These are phyloP conservation scores for Lasiurus cinereus DNA, from an alignment of 2,113 vertebrate genomes.

Conservation along the genomic window DNA sequence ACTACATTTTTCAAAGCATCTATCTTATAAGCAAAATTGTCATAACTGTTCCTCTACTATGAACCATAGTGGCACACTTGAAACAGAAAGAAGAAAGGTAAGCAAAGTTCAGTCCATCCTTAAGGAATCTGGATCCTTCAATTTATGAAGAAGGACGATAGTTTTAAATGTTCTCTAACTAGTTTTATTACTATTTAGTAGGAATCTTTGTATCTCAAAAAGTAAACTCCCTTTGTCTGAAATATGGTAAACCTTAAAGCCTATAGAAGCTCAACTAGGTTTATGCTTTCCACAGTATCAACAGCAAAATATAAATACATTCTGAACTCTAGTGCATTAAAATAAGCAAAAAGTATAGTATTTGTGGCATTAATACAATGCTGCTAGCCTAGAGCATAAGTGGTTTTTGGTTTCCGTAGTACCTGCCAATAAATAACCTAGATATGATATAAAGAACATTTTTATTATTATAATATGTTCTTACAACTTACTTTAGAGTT, in stretches of 20 bases:
- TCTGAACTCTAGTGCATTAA: slow-evolving; percentile 41
- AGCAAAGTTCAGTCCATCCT: slow-evolving; percentile 45
- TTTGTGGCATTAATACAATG: slow-evolving; percentile 41
- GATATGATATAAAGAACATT: slow-evolving; percentile 81
- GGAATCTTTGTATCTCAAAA: slow-evolving; percentile 66
- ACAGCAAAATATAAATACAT: slow-evolving; percentile 58
- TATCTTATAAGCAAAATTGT: slow-evolving; percentile 46
- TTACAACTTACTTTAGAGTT: slow-evolving; percentile 80
- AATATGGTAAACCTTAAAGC: slow-evolving; percentile 48
- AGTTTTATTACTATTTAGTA: slow-evolving; percentile 56
- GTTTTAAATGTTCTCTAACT: slow-evolving; percentile 61
- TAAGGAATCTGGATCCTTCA: slow-evolving; percentile 70
- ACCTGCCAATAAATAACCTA: slow-evolving; percentile 86
- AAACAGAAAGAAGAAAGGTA: slow-evolving; percentile 68
- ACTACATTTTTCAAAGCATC: slow-evolving; percentile 64
- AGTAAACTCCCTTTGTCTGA: background rate
- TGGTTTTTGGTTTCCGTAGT: slow-evolving; percentile 77
- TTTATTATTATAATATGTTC: slow-evolving; percentile 76
- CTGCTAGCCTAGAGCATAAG: slow-evolving; percentile 69
- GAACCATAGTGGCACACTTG: slow-evolving; percentile 60
- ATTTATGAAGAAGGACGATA: slow-evolving; percentile 52
- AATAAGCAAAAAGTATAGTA: slow-evolving; percentile 38
- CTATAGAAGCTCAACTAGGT: slow-evolving; percentile 28
- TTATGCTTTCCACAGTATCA: slow-evolving; percentile 50
- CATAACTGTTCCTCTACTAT: slow-evolving; percentile 42